A percentile compares a stretch with the other conserved stretches of the same genome.
Conservation (phyloP, 2,888 invertebrate species). For the Teinopalpus imperialis region DNA sequence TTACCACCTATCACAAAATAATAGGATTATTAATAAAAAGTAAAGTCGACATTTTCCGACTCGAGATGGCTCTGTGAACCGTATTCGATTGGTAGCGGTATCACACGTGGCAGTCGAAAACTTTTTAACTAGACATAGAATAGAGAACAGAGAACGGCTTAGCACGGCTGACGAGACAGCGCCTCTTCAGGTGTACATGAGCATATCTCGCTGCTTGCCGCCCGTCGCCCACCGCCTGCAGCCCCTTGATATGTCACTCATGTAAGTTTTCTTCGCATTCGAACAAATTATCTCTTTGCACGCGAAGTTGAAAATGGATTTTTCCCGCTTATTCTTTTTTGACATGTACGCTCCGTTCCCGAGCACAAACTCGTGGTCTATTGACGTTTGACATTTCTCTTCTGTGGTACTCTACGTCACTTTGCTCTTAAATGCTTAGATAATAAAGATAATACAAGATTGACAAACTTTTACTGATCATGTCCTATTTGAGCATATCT, state of each 20-base stretch:
- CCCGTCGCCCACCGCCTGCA: constrained; percentile 48
- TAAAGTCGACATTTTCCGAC: neutral
- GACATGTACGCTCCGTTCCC: constrained; percentile 22
- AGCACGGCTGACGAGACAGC: constrained; percentile 56
- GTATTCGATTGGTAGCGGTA: constrained; percentile 51
- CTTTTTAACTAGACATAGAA: constrained; percentile 58
- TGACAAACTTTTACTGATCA: too few species aligned
- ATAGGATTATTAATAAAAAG: too few species aligned
- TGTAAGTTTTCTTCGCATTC: constrained; percentile 59
- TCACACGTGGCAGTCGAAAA: constrained; percentile 61
- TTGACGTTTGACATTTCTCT: constrained; percentile 14
- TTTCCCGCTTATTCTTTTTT: constrained; percentile 32
- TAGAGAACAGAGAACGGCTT: constrained; percentile 50
- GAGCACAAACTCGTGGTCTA: constrained; percentile 1
- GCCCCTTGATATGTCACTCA: constrained; percentile 70
- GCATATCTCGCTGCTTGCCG: constrained; percentile 44
- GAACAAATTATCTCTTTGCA: constrained; percentile 43
- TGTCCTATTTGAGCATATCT: too few species aligned
- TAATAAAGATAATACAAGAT: too few species aligned
- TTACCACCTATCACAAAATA: neutral
- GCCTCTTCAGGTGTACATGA: constrained; percentile 52
- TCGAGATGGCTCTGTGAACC: constrained; percentile 24
- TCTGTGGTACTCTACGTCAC: constrained; percentile 10
- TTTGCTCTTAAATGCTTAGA: too few species aligned
- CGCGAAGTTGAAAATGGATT: constrained; percentile 51